Evolutionary conservation across 2,113 vertebrate species (phyloP).

Genomic region (Cepphus grylle): DNA sequence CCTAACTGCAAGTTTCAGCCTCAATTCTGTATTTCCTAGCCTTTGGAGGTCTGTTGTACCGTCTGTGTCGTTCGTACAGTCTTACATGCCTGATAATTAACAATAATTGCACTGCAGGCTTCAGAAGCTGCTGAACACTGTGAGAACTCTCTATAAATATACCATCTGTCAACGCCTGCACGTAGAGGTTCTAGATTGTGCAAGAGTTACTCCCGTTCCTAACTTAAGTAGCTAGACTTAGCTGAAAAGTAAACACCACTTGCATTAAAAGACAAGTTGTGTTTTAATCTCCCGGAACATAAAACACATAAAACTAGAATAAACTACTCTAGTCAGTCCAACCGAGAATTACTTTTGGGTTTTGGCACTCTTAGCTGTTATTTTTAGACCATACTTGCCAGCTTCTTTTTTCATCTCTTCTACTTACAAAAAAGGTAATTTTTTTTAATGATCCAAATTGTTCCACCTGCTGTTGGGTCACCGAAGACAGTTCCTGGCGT

Average conservation of each 20-base stretch:
- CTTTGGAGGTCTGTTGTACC: not conserved
- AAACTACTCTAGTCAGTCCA: not conserved
- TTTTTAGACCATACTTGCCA: not conserved
- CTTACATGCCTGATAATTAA: slow-evolving; percentile 36
- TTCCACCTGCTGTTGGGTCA: not conserved
- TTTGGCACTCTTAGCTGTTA: not conserved
- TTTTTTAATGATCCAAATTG: not conserved
- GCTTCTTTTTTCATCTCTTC: not conserved
- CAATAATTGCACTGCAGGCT: slow-evolving; percentile 61
- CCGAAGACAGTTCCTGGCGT: not conserved
- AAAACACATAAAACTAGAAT: not conserved
- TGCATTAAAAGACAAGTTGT: not conserved
- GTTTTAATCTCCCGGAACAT: slow-evolving; percentile 12
- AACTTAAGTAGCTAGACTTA: not conserved
- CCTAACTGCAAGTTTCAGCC: slow-evolving; percentile 43
- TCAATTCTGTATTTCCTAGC: slow-evolving; percentile 18
- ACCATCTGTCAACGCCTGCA: slow-evolving; percentile 3
- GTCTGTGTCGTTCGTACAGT: not conserved
- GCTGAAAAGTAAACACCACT: not conserved
- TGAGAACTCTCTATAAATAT: slow-evolving; percentile 57
- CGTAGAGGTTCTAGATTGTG: not conserved
- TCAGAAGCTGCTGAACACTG: slow-evolving; percentile 68
- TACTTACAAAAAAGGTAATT: not conserved
- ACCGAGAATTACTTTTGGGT: not conserved
- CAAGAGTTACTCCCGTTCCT: not conserved